Percentiles rank a stretch among this genome's conserved stretches.
Conservation (phyloP, 2,797 vertebrate species). For the Myripristis jacobus region DNA sequence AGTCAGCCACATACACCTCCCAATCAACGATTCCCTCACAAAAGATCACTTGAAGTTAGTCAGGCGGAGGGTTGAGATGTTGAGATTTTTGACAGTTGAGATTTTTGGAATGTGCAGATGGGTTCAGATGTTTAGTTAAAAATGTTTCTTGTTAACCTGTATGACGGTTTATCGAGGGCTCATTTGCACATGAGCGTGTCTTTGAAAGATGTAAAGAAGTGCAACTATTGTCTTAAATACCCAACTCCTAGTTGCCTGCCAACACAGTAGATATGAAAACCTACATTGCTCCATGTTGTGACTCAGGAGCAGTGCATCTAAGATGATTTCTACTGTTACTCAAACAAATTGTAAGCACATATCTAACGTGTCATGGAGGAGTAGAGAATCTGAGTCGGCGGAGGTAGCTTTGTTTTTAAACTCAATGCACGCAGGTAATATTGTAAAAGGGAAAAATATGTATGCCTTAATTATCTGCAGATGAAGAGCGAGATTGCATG, state of each 20-base stretch:
- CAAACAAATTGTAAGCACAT: slow-evolving; percentile 47
- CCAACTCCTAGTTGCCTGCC: slow-evolving; percentile 45
- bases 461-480: slow-evolving; percentile 67
- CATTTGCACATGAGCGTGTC: slow-evolving; percentile 33
- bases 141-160: slow-evolving; percentile 50
- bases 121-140: slow-evolving; percentile 24
- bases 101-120: too few relatives aligned
- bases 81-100: too few relatives aligned
- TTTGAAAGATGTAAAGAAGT: slow-evolving; percentile 64
- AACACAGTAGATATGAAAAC: slow-evolving; percentile 43
- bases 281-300: slow-evolving; percentile 53
- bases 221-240: slow-evolving; percentile 55
- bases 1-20: slow-evolving; percentile 57
- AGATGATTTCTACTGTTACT: slow-evolving; percentile 61
- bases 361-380: slow-evolving; percentile 51
- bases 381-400: slow-evolving; percentile 48
- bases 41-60: slow-evolving; percentile 62
- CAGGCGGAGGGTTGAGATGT: slow-evolving; percentile 52
- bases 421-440: slow-evolving; percentile 64
- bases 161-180: background rate
- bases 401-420: slow-evolving; percentile 47
- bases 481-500: slow-evolving; percentile 43
- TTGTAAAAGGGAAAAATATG: slow-evolving; percentile 69
- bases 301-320: slow-evolving; percentile 38
- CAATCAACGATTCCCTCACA: slow-evolving; percentile 59